Evolutionary conservation across 1,140 invertebrate genomes (phyloP), one percentile per base, ranked within the genome.

Genomic region (Micrasema longulum): DNA sequence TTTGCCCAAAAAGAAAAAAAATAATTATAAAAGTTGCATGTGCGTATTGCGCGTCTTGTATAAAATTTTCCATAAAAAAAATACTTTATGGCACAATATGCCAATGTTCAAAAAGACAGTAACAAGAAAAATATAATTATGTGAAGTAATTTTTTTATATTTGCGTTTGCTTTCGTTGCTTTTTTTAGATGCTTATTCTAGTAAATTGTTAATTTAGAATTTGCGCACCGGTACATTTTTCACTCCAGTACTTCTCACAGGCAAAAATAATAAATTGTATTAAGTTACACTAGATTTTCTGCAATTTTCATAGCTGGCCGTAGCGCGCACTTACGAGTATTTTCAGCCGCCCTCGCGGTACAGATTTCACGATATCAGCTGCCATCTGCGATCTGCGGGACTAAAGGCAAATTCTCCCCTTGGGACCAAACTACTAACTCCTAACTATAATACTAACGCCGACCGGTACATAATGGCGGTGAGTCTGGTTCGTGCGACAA

Each of bases 351-450:
- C 14, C 20, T 52, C 23, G 20, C 48, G 20, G 53, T n/a, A n/a
- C n/a, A 18, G 53, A 57, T 57, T 57, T 57, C 26, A 57, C 53
- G 53, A 57, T 57, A 57, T 26, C 53, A 38, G 53, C 53, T 57
- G 53, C 53, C 53, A 57, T 57, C 53, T 57, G 20, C 36, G 53
- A n/a, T 57, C 20, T 35, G 53, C 31, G 53, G 31, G 53, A 38
- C 53, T n/a, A 57, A 35, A 57, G 14, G 53, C 3, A 57, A 36
- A 57, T 57, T 57, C 14, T 26, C 53, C 53, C 53, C 36, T 12
- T 38, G 53, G 53, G 53, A 57, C 11, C n/a, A n/a, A n/a, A n/a
- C n/a, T n/a, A n/a, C n/a, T n/a, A n/a, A n/a, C n/a, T n/a, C n/a
- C n/a, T n/a, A n/a, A n/a, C n/a, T n/a, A n/a, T n/a, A n/a, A n/a